These are phyloP conservation scores for Albula goreensis DNA, from an alignment of 2,113 vertebrate species.

Conservation along the genomic window DNA sequence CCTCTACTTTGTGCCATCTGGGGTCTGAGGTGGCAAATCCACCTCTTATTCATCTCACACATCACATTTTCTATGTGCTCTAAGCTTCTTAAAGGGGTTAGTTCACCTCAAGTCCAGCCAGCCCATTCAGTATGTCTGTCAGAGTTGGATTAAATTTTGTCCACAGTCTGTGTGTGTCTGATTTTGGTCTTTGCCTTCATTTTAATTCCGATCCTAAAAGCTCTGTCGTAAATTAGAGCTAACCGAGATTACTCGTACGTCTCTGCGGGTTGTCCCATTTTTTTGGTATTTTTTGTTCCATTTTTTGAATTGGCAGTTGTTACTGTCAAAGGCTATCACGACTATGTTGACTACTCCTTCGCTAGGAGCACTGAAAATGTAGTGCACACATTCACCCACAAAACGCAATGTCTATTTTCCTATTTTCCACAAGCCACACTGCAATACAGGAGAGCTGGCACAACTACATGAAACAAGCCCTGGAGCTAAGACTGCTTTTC, in stretches of 20 bases:
- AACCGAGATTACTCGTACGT: neutral
- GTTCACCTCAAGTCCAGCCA: neutral
- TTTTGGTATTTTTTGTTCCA: neutral
- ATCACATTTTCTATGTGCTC: constrained; percentile 21
- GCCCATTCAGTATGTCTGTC: neutral
- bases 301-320: neutral
- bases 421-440: neutral
- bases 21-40: neutral
- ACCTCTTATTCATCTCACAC: neutral
- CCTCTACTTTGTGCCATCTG: constrained; percentile 32
- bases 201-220: neutral
- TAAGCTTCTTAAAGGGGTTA: constrained; percentile 44
- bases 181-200: neutral
- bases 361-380: too few relatives aligned
- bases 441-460: neutral
- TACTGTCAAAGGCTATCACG: neutral
- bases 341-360: neutral
- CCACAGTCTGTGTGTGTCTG: neutral
- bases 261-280: neutral
- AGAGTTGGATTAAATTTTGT: neutral
- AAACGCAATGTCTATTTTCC: neutral
- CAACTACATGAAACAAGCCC: neutral
- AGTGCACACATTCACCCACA: neutral
- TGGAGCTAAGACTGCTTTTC: neutral
- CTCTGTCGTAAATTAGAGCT: neutral